Base-by-base conservation (phyloP, 2,888 invertebrate species). In the Minunthozetes semirufus region DNA sequence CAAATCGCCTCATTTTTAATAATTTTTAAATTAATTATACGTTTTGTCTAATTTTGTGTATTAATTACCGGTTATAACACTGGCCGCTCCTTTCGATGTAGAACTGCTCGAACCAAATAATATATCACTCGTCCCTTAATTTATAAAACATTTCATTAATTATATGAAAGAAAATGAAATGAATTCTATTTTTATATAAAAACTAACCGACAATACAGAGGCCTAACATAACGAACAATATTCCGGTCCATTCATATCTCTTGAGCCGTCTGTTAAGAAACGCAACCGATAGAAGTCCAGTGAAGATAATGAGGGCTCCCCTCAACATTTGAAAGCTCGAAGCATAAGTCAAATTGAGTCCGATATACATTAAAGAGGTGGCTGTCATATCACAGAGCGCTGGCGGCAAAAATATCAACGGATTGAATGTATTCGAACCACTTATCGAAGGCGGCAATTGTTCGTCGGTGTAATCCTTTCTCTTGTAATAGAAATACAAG, bases 321-420 rank as follows among this genome's bases (percentile, higher is more conserved):
- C 80, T 33, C 82, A 97, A 88, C 94, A 97, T 96, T 86, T 96
- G 96, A 83, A 94, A 97, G 81, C 94, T 94, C 79, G 94, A 93
- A 0, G 93, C 92, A 81, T 90, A 93, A 0, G 97, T 97, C 82
- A 97, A 85, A 80, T 89, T 94, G 73, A 97, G 85, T 6, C 95
- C 96, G 70, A 94, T 87, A 81, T 95, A 94, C 90, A 95, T 92
- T 38, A 92, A 86, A 0, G 93, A 91, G 0, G 95, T 94, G 0
- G 90, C 93, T 76, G 90, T 84, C 87, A 93, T 89, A 83, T 97
- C 96, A 83, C 92, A 91, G 83, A 93, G 85, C 0, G 95, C 92
- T 0, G 97, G 93, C 27, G 93, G 87, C 79, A 93, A 85, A 80
- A 98, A 87, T 76, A 92, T 87, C 13, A 91, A 85, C 0, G 91